These are phyloP conservation scores for Diorhabda elongata DNA, from an alignment of 1,140 invertebrate species.

Conservation along the genomic window DNA sequence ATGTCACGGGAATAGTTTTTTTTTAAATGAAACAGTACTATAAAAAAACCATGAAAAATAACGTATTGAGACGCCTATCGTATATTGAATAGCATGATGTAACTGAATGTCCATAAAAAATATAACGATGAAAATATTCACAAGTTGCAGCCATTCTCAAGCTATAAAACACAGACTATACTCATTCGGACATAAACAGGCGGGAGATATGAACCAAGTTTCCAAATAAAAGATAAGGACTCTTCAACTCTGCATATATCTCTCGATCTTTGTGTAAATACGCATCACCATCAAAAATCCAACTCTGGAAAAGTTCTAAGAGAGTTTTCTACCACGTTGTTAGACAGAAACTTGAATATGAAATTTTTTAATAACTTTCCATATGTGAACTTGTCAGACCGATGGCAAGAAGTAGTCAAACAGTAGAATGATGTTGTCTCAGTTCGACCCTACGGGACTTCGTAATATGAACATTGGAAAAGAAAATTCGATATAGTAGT, in stretches of 20 bases:
- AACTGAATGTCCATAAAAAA: not conserved
- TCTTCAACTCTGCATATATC: slow-evolving; percentile 20
- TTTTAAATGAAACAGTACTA: too few relatives aligned
- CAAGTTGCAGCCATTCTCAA: not conserved
- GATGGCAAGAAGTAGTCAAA: slow-evolving; percentile 7
- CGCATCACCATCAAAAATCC: not conserved
- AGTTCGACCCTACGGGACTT: not conserved
- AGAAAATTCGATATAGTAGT: not conserved
- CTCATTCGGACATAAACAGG: slow-evolving; percentile 28
- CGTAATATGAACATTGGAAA: slow-evolving; percentile 11
- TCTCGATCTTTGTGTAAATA: slow-evolving; percentile 7
- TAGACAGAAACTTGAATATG: slow-evolving; percentile 25
- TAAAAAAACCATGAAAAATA: too few relatives aligned
- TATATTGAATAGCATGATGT: not conserved
- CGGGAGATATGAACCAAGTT: slow-evolving; percentile 30
- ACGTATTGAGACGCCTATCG: too few relatives aligned
- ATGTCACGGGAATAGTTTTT: too few relatives aligned
- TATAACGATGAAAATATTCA: not conserved
- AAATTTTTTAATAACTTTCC: slow-evolving; percentile 28
- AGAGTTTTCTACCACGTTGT: slow-evolving; percentile 21
- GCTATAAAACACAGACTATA: slow-evolving; percentile 5
- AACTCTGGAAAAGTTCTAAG: slow-evolving; percentile 22
- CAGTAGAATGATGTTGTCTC: slow-evolving; percentile 5
- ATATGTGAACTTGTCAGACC: slow-evolving; percentile 24
- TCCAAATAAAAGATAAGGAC: slow-evolving; percentile 34